Percentiles rank a stretch among this genome's conserved stretches.
phyloP scores from a whole-genome alignment of 2,113 vertebrate genomes.

The Terrapene triunguis region DNA sequence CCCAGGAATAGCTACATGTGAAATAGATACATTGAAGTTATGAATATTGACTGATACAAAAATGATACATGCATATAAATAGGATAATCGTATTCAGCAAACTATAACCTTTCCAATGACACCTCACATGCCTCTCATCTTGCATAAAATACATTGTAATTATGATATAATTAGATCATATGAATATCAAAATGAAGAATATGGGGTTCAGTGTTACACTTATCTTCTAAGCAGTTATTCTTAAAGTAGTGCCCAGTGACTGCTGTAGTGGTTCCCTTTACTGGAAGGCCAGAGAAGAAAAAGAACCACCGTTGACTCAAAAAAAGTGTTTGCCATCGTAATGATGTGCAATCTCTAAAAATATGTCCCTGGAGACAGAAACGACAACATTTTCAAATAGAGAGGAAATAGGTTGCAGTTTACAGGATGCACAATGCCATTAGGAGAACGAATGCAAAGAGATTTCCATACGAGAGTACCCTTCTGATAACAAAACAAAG shows the following conservation, averaged over 20 bases:
- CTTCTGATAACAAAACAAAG: conserved; percentile 49
- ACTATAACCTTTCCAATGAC: too few species aligned
- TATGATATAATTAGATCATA: too few species aligned
- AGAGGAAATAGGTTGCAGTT: background rate
- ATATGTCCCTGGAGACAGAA: background rate
- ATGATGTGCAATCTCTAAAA: background rate
- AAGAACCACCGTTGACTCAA: background rate
- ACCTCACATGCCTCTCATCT: too few species aligned
- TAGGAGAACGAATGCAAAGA: background rate
- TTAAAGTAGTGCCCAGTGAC: background rate
- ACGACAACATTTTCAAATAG: background rate
- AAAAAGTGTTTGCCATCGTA: background rate
- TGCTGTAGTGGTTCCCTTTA: background rate
- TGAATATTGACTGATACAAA: too few species aligned
- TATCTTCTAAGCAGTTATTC: background rate
- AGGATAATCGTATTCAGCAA: too few species aligned
- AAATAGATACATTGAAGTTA: too few species aligned
- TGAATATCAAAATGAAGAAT: too few species aligned
- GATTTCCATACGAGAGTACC: conserved; percentile 39
- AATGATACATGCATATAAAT: too few species aligned
- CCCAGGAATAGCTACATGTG: too few species aligned
- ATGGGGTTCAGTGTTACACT: too few species aligned
- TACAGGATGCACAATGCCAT: background rate
- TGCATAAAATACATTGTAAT: too few species aligned
- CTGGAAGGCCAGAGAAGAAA: background rate